These are phyloP conservation scores for Imbricaverruca yamaguchii DNA, from an alignment of 2,888 invertebrate species.

Conservation along the genomic window DNA sequence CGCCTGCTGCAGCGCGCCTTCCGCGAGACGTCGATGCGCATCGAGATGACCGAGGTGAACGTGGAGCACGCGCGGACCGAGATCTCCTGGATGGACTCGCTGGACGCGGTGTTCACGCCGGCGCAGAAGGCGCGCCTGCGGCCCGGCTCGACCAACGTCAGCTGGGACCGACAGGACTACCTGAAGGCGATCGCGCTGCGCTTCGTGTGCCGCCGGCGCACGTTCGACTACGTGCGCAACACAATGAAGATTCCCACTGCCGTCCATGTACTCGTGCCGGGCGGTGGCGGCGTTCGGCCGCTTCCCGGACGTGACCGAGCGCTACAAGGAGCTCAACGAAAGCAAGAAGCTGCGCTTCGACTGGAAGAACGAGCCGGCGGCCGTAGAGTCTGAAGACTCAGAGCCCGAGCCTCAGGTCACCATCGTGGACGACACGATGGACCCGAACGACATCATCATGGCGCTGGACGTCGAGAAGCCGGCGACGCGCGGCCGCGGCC, in stretches of 20 bases:
- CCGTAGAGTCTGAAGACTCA: neutral
- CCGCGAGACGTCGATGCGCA: neutral
- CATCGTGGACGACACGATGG: too few species aligned
- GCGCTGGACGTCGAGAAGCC: neutral
- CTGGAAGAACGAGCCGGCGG: neutral
- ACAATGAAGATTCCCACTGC: conserved; percentile 2
- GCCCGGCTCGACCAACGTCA: neutral
- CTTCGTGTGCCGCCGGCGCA: neutral
- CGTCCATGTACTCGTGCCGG: neutral
- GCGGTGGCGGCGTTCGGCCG: neutral
- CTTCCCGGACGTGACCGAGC: neutral
- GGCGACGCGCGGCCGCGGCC: neutral
- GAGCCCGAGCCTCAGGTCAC: neutral
- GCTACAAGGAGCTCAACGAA: neutral
- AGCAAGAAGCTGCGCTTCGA: neutral
- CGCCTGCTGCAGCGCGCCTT: conserved; percentile 3
- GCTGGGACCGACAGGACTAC: neutral
- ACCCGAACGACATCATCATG: too few species aligned
- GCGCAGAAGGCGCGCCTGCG: conserved; percentile 4
- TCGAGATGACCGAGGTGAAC: conserved; percentile 3
- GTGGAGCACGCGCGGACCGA: neutral
- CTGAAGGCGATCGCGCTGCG: neutral
- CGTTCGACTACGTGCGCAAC: neutral
- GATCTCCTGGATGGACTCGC: neutral
- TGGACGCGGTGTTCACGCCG: neutral